Evolutionary conservation across 2,888 invertebrate species (phyloP).

Genomic region (Drosophila lutescens): DNA sequence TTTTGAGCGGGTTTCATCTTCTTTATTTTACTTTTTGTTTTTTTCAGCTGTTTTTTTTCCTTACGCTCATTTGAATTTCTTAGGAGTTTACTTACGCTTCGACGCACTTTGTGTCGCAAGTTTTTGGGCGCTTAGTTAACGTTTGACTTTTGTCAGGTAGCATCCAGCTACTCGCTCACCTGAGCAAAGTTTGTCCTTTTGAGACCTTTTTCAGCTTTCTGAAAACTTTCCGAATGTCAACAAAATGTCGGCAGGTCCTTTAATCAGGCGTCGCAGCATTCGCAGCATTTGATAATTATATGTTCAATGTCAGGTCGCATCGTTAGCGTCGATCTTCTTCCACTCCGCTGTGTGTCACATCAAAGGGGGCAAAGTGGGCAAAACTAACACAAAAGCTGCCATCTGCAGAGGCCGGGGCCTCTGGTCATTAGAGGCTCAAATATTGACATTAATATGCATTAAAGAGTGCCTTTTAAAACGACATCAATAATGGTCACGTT

Average conservation of each 20-base stretch:
- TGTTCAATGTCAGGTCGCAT: conserved; percentile 63
- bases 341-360: conserved; percentile 40
- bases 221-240: conserved; percentile 73
- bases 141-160: conserved; percentile 69
- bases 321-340: conserved; percentile 53
- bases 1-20: conserved; percentile 24
- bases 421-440: conserved; percentile 78
- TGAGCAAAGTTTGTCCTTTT: conserved; percentile 45
- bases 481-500: conserved; percentile 69
- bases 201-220: conserved; percentile 52
- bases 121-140: conserved; percentile 79
- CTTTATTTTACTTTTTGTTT: conserved; percentile 14
- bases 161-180: conserved; percentile 1
- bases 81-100: conserved; percentile 74
- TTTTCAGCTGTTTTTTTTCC: conserved; percentile 13
- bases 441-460: conserved; percentile 82
- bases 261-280: conserved; percentile 57
- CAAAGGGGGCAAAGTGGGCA: conserved; percentile 49
- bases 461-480: conserved; percentile 73
- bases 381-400: conserved; percentile 64
- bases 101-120: conserved; percentile 72
- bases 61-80: conserved; percentile 78
- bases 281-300: conserved; percentile 45
- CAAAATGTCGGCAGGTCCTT: conserved; percentile 65
- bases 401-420: conserved; percentile 41